Evolutionary conservation across 2,113 vertebrate genomes (phyloP), one percentile per base, ranked within the genome.

Genomic region (Ranitomeya variabilis): DNA sequence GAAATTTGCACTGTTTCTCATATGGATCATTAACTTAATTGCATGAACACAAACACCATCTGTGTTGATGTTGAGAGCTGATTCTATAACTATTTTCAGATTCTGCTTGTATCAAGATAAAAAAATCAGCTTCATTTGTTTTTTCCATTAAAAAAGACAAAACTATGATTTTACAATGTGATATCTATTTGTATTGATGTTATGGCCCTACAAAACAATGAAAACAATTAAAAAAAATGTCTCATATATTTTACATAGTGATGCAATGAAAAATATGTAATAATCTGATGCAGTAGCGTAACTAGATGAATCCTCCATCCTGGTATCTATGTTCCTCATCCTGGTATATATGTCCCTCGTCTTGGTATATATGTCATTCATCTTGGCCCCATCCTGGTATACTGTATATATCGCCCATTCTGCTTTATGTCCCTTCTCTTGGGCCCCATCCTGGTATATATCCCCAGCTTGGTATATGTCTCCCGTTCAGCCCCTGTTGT

Each of bases 21-120:
- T 54, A 76, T 51, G 84, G 55, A 76, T 76, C 84, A 86, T 86
- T 86, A 86, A 57, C 71, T 77, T 77, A 76, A 86, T 60, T 86
- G 57, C 84, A 51, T 86, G 84, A 76, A 86, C 19, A 86, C 37
- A 86, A 86, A 86, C 71, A 86, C 84, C 84, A 86, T 74, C 84
- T 86, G 84, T 86, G 55, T 86, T 74, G 77, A 86, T 76, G 71
- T 86, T 59, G 31, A 86, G 21, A 77, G 69, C 8, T 7, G 59
- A 51, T 23, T 77, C 18, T 15, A 60, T 19, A 7, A 59, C n/a
- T 57, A 71, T 84, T 19, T 71, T 57, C 84, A n/a, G 11, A 60
- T 77, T 86, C 3, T 26, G 31, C 45, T 54, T 54, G 18, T n/a
- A n/a, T 5, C 18, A 83, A 12, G 19, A 37, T 31, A 60, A 62